Conservation (phyloP, 2,797 vertebrate genomes). For the Lutjanus campechanus region DNA sequence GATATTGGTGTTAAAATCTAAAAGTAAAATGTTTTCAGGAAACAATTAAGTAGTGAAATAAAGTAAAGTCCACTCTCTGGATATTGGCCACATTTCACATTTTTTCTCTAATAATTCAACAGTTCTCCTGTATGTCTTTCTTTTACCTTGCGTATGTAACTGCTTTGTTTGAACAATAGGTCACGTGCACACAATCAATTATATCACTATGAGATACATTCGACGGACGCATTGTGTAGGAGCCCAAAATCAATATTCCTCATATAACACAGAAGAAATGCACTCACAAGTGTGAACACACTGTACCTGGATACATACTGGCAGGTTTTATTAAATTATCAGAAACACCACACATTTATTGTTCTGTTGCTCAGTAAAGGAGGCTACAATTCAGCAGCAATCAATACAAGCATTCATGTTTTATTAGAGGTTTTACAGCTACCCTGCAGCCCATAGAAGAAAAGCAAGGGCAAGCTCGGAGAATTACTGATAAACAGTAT, state of each 20-base stretch:
- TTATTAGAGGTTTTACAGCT: conserved; percentile 21
- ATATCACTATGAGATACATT: neutral
- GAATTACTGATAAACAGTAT: neutral
- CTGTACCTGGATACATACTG: neutral
- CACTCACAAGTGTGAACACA: neutral
- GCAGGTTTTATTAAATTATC: conserved; percentile 11
- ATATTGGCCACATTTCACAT: neutral
- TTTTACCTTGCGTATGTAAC: neutral
- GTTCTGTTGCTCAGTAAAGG: neutral
- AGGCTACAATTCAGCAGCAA: conserved; percentile 16
- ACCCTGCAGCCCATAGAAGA: neutral
- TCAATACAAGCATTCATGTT: conserved; percentile 37
- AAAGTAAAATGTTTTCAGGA: too few species aligned
- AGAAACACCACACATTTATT: neutral
- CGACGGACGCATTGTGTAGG: neutral
- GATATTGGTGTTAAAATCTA: too few species aligned
- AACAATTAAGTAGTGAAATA: too few species aligned
- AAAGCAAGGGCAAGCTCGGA: neutral
- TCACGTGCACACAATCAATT: conserved; percentile 4
- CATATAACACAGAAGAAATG: neutral
- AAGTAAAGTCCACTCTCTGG: neutral
- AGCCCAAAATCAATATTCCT: conserved; percentile 1
- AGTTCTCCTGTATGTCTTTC: neutral
- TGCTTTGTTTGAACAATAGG: neutral
- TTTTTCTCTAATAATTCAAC: neutral